Evolutionary conservation across 2,113 vertebrate species (phyloP).

Genomic region (Pseudorasbora parva): DNA sequence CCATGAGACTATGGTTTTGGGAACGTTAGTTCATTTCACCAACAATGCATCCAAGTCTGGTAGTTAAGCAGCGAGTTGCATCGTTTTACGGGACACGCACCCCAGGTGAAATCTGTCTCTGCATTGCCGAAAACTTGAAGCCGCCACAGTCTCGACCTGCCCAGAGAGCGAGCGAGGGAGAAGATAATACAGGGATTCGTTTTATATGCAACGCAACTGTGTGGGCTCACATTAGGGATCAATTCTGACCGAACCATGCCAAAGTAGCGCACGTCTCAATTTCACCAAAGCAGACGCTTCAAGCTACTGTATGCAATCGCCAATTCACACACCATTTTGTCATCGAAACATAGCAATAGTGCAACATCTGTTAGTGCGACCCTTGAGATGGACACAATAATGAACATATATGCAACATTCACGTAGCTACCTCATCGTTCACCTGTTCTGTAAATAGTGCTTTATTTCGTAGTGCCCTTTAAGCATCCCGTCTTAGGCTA

Average conservation of each 20-base stretch:
- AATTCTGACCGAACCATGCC: slow-evolving; percentile 75
- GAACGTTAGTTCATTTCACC: not conserved
- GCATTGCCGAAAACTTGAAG: slow-evolving; percentile 45
- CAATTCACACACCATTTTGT: not conserved
- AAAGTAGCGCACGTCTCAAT: not conserved
- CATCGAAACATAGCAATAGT: not conserved
- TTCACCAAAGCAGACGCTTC: not conserved
- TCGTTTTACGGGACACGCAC: not conserved
- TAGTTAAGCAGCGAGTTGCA: not conserved
- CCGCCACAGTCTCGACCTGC: slow-evolving; percentile 58
- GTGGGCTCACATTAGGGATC: slow-evolving; percentile 68
- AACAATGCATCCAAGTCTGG: not conserved
- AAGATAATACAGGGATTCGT: slow-evolving; percentile 61
- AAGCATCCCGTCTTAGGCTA: not conserved
- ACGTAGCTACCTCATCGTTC: slow-evolving; percentile 76
- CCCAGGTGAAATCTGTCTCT: not conserved
- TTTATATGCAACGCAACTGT: slow-evolving; percentile 69
- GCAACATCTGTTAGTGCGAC: not conserved
- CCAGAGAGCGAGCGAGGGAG: slow-evolving; percentile 37
- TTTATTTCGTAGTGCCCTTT: not conserved
- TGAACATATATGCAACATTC: slow-evolving; percentile 68
- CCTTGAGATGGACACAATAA: not conserved
- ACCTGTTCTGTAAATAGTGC: slow-evolving; percentile 31
- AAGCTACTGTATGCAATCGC: not conserved
- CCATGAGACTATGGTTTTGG: not conserved